Percentiles rank a stretch among this genome's conserved stretches.
These are phyloP conservation scores for Polyergus mexicanus DNA, from an alignment of 1,140 invertebrate genomes.

Conservation along the genomic window DNA sequence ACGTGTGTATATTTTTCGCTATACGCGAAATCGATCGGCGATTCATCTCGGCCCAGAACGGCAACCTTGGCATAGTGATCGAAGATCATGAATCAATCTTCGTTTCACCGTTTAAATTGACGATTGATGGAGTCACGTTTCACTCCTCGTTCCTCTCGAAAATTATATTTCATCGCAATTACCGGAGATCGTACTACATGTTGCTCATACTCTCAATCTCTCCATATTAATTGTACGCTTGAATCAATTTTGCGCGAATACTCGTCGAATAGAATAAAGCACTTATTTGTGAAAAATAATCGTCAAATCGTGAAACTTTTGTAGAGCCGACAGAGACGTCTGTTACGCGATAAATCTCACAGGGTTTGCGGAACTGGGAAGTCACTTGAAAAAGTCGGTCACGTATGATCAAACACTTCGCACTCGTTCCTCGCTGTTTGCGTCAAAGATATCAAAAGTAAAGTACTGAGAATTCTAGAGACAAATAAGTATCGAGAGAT, in stretches of 20 bases:
- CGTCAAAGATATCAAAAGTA: constrained; percentile 33
- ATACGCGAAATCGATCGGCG: constrained; percentile 48
- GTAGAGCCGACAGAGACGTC: constrained; percentile 12
- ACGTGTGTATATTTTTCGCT: constrained; percentile 2
- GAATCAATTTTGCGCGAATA: not conserved
- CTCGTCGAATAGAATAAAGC: no score
- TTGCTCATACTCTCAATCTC: not conserved
- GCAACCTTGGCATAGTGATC: constrained; percentile 21
- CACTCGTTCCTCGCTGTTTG: constrained; percentile 19
- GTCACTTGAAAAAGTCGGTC: constrained; percentile 53
- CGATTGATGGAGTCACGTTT: not conserved
- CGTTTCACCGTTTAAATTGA: constrained; percentile 5
- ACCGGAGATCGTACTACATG: not conserved
- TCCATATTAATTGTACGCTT: not conserved
- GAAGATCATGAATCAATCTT: not conserved
- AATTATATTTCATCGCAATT: not conserved
- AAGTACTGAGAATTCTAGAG: constrained; percentile 22
- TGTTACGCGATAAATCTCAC: constrained; percentile 24
- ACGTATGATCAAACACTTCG: constrained; percentile 51
- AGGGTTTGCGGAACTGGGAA: not conserved
- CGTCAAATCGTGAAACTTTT: not conserved
- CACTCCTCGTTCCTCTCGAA: not conserved
- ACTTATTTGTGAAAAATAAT: constrained; percentile 22
- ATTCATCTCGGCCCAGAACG: not conserved
- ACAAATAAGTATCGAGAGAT: constrained; percentile 12